Percentiles rank a stretch among this genome's conserved stretches.
These are phyloP conservation scores for Brachionichthys hirsutus DNA, from an alignment of 2,113 vertebrate genomes.

Conservation along the genomic window DNA sequence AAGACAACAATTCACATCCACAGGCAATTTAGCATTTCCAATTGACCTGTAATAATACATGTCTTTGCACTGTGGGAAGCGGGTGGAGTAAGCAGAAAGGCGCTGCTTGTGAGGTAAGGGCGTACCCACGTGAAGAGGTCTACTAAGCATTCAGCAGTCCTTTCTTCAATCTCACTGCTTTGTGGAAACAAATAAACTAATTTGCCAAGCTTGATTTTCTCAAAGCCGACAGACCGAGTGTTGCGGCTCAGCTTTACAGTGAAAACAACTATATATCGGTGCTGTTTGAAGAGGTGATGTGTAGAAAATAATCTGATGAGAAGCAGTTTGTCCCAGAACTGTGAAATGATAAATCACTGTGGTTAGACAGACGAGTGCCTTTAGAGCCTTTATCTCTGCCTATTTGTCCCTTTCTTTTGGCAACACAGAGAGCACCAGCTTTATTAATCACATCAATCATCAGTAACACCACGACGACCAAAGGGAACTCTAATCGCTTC, in stretches of 20 bases:
- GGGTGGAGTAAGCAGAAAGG: too few species aligned
- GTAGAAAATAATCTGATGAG: slow-evolving; percentile 59
- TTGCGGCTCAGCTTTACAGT: not conserved
- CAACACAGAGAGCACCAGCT: slow-evolving; percentile 60
- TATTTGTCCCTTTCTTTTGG: slow-evolving; percentile 43
- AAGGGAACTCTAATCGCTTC: slow-evolving; percentile 68
- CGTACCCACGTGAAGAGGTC: too few species aligned
- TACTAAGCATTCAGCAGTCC: not conserved
- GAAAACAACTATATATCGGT: slow-evolving; percentile 17
- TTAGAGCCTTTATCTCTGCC: slow-evolving; percentile 40
- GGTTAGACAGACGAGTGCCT: slow-evolving; percentile 41
- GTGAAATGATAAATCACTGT: slow-evolving; percentile 51
- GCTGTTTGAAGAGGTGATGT: slow-evolving; percentile 26
- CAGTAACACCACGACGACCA: slow-evolving; percentile 61
- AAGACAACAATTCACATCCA: too few species aligned
- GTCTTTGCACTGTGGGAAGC: too few species aligned
- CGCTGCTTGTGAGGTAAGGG: too few species aligned
- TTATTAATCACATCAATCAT: slow-evolving; percentile 83
- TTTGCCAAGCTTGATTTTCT: slow-evolving; percentile 25
- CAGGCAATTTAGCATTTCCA: too few species aligned
- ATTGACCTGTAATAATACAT: too few species aligned
- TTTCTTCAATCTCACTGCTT: too few species aligned
- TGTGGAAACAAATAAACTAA: slow-evolving; percentile 25
- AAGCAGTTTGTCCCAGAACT: slow-evolving; percentile 43
- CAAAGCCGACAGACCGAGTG: not conserved